Evolutionary conservation across 35 echinoderm and acorn worm species (phyloP).

Genomic region (Ptychodera flava): DNA sequence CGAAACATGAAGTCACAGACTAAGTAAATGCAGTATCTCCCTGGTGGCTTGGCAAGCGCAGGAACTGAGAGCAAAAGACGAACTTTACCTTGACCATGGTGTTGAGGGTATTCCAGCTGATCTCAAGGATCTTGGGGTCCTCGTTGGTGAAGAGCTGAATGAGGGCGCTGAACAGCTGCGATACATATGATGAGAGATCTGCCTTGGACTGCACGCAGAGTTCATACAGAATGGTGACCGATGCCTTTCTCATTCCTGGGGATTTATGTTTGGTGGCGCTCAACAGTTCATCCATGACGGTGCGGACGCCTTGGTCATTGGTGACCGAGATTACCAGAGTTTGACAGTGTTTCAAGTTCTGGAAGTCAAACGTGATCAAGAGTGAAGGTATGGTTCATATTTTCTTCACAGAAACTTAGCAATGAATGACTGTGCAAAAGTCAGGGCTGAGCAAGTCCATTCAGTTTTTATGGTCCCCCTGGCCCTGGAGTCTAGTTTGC

Average conservation of each 20-base stretch:
- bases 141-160: constrained; percentile 67
- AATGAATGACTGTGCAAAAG: too few relatives aligned
- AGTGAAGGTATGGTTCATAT: neutral
- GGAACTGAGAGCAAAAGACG: neutral
- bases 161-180: constrained; percentile 56
- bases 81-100: constrained; percentile 82
- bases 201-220: constrained; percentile 73
- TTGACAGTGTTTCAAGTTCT: constrained; percentile 89
- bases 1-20: too few relatives aligned
- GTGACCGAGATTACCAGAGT: constrained; percentile 78
- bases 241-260: constrained; percentile 58
- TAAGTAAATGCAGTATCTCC: neutral
- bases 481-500: too few relatives aligned
- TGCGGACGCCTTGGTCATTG: constrained; percentile 65
- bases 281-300: constrained; percentile 83
- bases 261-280: constrained; percentile 40
- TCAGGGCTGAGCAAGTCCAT: too few relatives aligned
- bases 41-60: neutral
- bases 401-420: too few relatives aligned
- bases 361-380: neutral
- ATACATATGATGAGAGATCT: constrained; percentile 62
- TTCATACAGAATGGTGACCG: constrained; percentile 70
- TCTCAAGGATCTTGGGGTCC: constrained; percentile 56
- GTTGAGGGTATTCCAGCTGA: constrained; percentile 78
- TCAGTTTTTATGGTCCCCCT: too few relatives aligned